phyloP scores from a whole-genome alignment of 2,888 invertebrate genomes.

The Heteromyza rotundicornis region DNA sequence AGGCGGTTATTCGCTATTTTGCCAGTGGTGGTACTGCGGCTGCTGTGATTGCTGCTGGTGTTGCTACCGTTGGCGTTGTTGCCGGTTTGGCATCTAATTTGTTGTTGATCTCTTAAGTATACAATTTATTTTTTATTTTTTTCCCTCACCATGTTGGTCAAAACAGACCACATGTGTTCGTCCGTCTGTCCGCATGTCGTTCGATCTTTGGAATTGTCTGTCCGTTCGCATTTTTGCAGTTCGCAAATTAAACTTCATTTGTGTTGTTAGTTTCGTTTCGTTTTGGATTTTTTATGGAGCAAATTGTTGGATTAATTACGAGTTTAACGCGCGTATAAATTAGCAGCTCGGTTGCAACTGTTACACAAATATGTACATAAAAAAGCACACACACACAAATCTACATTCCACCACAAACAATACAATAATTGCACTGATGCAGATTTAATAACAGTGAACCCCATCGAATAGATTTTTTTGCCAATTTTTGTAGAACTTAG shows the following conservation, averaged over 20 bases:
- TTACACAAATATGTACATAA: conserved; percentile 24
- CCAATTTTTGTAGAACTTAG: no score
- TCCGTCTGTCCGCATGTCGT: background rate
- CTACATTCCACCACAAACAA: conserved; percentile 5
- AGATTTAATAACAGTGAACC: background rate
- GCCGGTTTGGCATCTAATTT: no score
- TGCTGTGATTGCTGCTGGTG: conserved; percentile 20
- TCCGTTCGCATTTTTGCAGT: background rate
- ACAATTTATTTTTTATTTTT: background rate
- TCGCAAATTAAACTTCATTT: background rate
- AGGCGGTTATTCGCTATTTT: conserved; percentile 8
- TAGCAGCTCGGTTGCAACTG: conserved; percentile 47
- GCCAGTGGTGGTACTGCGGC: conserved; percentile 16
- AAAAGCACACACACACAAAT: conserved; percentile 27
- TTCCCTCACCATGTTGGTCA: background rate
- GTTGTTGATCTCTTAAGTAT: no score
- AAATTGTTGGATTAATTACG: conserved; percentile 38
- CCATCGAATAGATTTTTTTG: no score
- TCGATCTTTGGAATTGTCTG: background rate
- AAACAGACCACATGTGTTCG: no score
- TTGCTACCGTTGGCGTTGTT: conserved; percentile 20
- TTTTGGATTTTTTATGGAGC: conserved; percentile 37
- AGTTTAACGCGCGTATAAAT: conserved; percentile 40
- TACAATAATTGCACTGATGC: conserved; percentile 12
- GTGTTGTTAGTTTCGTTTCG: background rate